Evolutionary conservation across 1,140 invertebrate genomes (phyloP).

Genomic region (Drosophila ananassae): DNA sequence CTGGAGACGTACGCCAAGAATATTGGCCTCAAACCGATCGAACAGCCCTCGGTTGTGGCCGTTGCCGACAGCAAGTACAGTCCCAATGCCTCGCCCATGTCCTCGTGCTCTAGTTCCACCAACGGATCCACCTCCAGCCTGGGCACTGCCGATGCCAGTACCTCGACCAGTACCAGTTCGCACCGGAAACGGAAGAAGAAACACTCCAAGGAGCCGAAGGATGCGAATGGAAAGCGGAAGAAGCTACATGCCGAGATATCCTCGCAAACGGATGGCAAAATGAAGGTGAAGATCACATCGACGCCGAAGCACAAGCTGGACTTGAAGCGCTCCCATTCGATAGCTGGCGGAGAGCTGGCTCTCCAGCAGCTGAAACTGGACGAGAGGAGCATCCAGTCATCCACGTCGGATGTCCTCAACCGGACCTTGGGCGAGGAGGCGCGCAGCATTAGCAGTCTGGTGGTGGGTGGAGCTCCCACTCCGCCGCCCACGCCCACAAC

Average conservation of each 20-base stretch:
- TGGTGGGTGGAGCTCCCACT: slow-evolving; percentile 31
- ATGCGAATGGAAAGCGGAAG: slow-evolving; percentile 73
- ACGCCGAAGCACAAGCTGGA: slow-evolving; percentile 71
- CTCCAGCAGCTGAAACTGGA: slow-evolving; percentile 53
- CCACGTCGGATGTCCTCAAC: slow-evolving; percentile 52
- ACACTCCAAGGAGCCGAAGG: slow-evolving; percentile 79
- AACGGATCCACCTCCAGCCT: slow-evolving; percentile 59
- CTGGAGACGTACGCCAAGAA: slow-evolving; percentile 81
- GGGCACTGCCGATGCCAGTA: slow-evolving; percentile 29
- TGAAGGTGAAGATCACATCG: slow-evolving; percentile 81
- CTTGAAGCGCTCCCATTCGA: slow-evolving; percentile 63
- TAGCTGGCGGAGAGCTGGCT: slow-evolving; percentile 56
- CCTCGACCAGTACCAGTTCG: slow-evolving; percentile 35
- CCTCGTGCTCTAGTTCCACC: slow-evolving; percentile 69
- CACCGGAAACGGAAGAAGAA: slow-evolving; percentile 84
- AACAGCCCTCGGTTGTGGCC: slow-evolving; percentile 18
- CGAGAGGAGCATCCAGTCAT: slow-evolving; percentile 10
- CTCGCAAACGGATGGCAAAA: slow-evolving; percentile 78
- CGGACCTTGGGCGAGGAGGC: slow-evolving; percentile 65
- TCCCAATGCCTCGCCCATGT: slow-evolving; percentile 78
- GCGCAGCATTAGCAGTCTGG: slow-evolving; percentile 67
- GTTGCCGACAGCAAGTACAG: slow-evolving; percentile 56
- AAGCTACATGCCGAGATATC: slow-evolving; percentile 81
- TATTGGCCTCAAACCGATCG: slow-evolving; percentile 81
- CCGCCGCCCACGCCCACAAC: slow-evolving; percentile 15